These are phyloP conservation scores for Netelia fuscicornis DNA, from an alignment of 2,888 invertebrate species.

Conservation along the genomic window DNA sequence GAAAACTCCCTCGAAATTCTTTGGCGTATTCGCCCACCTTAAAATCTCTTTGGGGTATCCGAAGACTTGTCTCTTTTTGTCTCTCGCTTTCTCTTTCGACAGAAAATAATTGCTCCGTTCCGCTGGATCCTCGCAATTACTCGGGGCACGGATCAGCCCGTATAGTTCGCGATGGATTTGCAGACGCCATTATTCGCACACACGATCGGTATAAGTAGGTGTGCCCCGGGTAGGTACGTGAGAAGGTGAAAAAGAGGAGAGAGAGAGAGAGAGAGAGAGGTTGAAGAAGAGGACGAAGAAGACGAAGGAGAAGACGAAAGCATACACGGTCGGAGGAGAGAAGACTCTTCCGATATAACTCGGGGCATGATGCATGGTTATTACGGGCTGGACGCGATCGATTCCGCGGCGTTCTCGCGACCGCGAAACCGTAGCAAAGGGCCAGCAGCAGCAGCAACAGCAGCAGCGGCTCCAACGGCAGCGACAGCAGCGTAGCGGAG, in stretches of 20 bases:
- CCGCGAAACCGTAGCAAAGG: slow-evolving; percentile 57
- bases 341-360: slow-evolving; percentile 66
- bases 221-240: neutral
- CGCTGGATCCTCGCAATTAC: slow-evolving; percentile 71
- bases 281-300: slow-evolving; percentile 4
- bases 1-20: no score
- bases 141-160: slow-evolving; percentile 66
- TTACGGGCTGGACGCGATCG: slow-evolving; percentile 68
- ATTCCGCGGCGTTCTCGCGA: slow-evolving; percentile 48
- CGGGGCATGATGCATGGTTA: slow-evolving; percentile 71
- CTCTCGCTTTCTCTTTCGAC: slow-evolving; percentile 46
- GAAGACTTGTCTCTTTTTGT: slow-evolving; percentile 12
- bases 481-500: slow-evolving; percentile 44
- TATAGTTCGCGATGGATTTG: slow-evolving; percentile 27
- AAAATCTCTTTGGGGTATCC: neutral
- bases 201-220: slow-evolving; percentile 17
- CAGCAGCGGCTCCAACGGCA: slow-evolving; percentile 21
- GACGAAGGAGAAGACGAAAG: slow-evolving; percentile 23
- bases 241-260: neutral
- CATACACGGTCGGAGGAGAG: slow-evolving; percentile 51
- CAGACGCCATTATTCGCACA: slow-evolving; percentile 44
- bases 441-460: slow-evolving; percentile 21
- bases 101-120: slow-evolving; percentile 71
- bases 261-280: neutral
- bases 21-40: no score